Base-by-base conservation (phyloP, 2,113 vertebrate species). In the Lepus timidus region DNA sequence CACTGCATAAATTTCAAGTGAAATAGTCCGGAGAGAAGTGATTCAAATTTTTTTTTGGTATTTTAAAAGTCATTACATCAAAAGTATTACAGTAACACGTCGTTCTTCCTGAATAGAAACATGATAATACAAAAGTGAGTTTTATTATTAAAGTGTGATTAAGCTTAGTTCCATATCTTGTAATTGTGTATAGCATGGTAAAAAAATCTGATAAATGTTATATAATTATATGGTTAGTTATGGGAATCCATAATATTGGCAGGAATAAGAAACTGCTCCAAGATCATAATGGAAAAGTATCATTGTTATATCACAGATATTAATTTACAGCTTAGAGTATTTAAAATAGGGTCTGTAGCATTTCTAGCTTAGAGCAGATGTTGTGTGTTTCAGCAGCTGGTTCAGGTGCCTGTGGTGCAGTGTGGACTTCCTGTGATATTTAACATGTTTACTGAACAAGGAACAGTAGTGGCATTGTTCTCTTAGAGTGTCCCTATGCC, bases 391-490 rank as follows among this genome's bases (percentile, higher is more conserved):
- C 23, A 92, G 67, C 79, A 71, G 33, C 91, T 90, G 90, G 78
- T 88, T 14, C 70, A 96, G 96, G 92, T 96, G 97, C 91, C 97
- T 64, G 95, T 94, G 93, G 71, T 95, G 91, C 51, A 0, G 90
- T 97, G 85, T 95, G 62, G 51, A 85, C 92, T 79, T 97, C 67
- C 92, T 86, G 0, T 90, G 52, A 44, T 81, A 44, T 96, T 88
- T 84, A 23, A 92, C 91, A 67, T 4, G n/a, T 93, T 96, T 94
- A 88, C 73, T 62, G 23, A 92, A 80, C 85, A 92, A 93, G 80
- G 75, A 97, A 93, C 94, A 96, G 12, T 85, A 94, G 97, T 19
- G 62, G 61, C 39, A 94, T 95, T 74, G 75, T 73, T n/a, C 75
- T 94, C 74, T 58, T 85, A 4, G 70, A 17, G 13, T 52, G 13